Evolutionary conservation across 2,113 vertebrate genomes (phyloP).

Genomic region (Myiozetetes cayanensis): DNA sequence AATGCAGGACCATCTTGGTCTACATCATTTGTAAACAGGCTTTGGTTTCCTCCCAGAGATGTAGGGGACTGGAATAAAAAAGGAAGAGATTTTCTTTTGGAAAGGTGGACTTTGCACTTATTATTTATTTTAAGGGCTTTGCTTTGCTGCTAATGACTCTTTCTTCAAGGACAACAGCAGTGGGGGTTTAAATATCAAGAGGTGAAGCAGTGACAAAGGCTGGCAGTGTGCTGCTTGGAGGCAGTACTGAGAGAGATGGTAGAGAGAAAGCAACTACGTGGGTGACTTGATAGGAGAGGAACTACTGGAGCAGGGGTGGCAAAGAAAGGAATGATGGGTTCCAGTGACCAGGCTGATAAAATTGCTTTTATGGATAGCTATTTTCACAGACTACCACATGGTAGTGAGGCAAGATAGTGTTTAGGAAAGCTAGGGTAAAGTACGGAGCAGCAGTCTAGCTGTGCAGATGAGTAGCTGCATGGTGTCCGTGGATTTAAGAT

Average conservation of each 20-base stretch:
- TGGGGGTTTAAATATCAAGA: neutral
- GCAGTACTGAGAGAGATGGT: neutral
- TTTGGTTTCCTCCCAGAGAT: neutral
- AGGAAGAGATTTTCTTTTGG: neutral
- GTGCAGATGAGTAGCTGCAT: neutral
- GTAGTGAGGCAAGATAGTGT: neutral
- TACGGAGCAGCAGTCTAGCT: neutral
- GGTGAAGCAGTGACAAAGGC: neutral
- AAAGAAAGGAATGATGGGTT: neutral
- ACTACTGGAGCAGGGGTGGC: neutral
- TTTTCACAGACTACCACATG: neutral
- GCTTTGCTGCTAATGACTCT: rapidly evolving
- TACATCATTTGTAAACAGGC: neutral
- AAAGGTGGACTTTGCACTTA: neutral
- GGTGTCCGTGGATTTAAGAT: neutral
- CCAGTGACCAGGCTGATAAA: neutral
- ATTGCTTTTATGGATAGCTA: neutral
- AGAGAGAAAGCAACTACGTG: neutral
- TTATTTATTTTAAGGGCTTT: neutral
- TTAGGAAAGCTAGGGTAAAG: neutral
- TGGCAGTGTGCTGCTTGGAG: neutral
- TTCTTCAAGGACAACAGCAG: neutral
- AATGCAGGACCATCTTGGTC: neutral
- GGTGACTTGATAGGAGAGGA: neutral
- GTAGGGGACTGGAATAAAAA: neutral